Conservation (phyloP, 1,140 invertebrate genomes). For the Vollenhovia emeryi region DNA sequence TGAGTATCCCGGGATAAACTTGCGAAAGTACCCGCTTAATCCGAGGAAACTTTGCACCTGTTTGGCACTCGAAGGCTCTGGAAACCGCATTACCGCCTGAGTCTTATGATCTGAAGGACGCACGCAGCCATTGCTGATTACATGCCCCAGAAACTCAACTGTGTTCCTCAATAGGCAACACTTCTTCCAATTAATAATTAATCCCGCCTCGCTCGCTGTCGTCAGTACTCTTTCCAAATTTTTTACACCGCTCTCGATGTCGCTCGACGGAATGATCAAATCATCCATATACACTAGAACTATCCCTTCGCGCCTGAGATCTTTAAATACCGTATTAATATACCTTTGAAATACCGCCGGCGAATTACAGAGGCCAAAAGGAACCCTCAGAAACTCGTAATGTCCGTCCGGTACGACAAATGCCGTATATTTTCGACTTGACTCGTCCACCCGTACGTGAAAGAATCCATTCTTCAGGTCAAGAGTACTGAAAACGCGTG, state of each 20-base stretch:
- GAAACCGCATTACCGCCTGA: too few relatives aligned
- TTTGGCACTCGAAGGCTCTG: too few relatives aligned
- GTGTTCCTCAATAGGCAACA: not conserved
- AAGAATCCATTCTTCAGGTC: not conserved
- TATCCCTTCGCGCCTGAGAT: not conserved
- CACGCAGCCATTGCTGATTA: not conserved
- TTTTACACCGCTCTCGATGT: too few relatives aligned
- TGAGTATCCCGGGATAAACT: not conserved
- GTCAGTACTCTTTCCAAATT: not conserved
- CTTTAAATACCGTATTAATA: not conserved
- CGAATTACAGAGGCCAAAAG: not conserved
- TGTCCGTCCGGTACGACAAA: not conserved
- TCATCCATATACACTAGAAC: not conserved
- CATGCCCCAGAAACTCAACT: not conserved
- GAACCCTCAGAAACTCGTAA: not conserved
- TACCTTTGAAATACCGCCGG: not conserved
- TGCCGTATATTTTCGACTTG: not conserved
- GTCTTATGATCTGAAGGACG: too few relatives aligned
- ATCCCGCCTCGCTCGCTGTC: not conserved
- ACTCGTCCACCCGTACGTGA: not conserved
- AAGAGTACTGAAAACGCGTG: slow-evolving; percentile 77
- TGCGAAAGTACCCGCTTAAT: not conserved
- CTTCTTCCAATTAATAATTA: not conserved
- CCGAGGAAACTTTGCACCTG: not conserved
- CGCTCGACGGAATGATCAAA: not conserved